Evolutionary conservation across 2,113 vertebrate genomes (phyloP).

Genomic region (Laticauda colubrina): DNA sequence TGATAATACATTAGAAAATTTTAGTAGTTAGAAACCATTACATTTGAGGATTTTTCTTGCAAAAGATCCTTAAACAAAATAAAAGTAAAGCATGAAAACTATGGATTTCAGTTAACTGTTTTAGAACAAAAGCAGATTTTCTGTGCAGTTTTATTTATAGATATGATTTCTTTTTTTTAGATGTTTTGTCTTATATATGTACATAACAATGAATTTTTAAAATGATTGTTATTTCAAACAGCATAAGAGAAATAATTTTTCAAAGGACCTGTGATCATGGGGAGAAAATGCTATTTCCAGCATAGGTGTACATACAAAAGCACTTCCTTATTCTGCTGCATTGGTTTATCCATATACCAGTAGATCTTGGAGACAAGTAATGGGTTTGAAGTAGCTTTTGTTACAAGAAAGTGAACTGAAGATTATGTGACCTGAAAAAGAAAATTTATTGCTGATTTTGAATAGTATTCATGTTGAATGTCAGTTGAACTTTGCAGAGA

Average conservation of each 20-base stretch:
- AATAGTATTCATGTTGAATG: background rate
- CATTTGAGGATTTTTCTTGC: background rate
- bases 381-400: background rate
- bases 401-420: background rate
- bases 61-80: background rate
- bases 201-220: background rate
- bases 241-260: background rate
- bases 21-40: background rate
- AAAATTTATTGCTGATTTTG: background rate
- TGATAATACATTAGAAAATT: background rate
- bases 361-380: background rate
- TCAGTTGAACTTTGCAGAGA: background rate
- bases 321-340: background rate
- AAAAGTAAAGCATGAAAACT: background rate
- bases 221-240: background rate
- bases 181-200: background rate
- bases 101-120: background rate
- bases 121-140: background rate
- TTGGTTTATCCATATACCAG: background rate
- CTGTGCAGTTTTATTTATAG: background rate
- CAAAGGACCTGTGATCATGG: background rate
- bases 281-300: background rate
- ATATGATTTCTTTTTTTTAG: background rate
- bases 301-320: background rate
- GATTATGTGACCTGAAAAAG: background rate